Evolutionary conservation across 1,140 invertebrate genomes (phyloP), one percentile per base, ranked within the genome.

Genomic region (Drosophila sp.): DNA sequence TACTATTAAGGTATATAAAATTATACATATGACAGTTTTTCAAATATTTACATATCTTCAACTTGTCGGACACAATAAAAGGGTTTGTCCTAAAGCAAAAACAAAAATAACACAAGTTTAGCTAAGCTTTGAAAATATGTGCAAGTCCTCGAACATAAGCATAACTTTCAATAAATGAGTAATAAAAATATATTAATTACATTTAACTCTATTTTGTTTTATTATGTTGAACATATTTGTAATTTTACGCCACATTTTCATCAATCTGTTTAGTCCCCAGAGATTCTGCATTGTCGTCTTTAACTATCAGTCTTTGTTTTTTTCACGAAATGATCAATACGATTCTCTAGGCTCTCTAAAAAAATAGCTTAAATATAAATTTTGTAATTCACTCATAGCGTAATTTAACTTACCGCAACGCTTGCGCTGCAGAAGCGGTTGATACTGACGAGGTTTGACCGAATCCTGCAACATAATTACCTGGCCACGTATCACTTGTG

Each of bases 311-410:
- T 57, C 91, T 62, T 45, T 91, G 87, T 86, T 95, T 95, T 95
- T 86, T 96, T 96, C 11, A 93, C 93, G 80, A 94, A 96, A 90
- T 96, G 94, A 74, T 95, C 93, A 54, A 97, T 95, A 62, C 94
- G 94, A 80, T 95, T 94, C 92, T 96, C 95, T 72, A 97, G 92
- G 75, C 95, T 96, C 63, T 95, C 96, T 96, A 78, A 81, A 81
- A 81, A 80, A 80, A 41, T 45, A 66, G 38, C 46, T 41, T 53
- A 32, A n/a, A 45, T n/a, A 64, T 38, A 16, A 7, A 51, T 58
- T 48, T 25, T 0, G 32, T 57, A 41, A 59, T 29, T 13, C 2
- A 46, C 1, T 9, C 34, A n/a, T 40, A 25, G 13, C 0, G 6
- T 3, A 7, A n/a, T 38, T 38, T 4, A 2, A 93, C 93, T 93